Evolutionary conservation across 1,140 invertebrate genomes (phyloP).

Genomic region (Conus ventricosus): DNA sequence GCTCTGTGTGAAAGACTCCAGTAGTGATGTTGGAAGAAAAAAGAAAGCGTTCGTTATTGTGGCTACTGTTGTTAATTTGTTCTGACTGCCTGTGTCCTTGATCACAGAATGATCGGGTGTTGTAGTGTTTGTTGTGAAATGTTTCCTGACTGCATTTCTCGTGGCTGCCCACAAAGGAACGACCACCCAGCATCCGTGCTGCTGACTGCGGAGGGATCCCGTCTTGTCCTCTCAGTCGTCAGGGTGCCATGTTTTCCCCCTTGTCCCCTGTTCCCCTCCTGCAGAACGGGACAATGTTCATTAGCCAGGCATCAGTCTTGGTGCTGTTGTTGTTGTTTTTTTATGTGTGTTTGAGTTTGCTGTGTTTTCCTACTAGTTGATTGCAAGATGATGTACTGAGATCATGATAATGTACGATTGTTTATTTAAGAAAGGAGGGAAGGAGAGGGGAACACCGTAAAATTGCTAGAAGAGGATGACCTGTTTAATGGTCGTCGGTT

Average conservation of each 20-base stretch:
- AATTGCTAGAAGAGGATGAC: not conserved
- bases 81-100: no score
- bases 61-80: no score
- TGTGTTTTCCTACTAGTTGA: no score
- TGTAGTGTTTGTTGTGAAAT: not conserved
- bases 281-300: no score
- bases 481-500: not conserved
- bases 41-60: not conserved
- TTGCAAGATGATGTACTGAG: no score
- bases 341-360: no score
- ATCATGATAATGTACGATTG: no score
- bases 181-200: not conserved
- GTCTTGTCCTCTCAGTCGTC: not conserved
- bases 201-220: not conserved
- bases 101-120: not conserved
- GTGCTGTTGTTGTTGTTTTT: no score
- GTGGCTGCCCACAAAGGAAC: not conserved
- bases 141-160: not conserved
- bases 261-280: not conserved
- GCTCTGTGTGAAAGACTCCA: not conserved
- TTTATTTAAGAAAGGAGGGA: no score
- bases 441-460: not conserved
- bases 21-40: not conserved
- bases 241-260: not conserved
- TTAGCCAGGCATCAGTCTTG: no score